Evolutionary conservation across 2,113 vertebrate species (phyloP).

Genomic region (Deroptyus accipitrinus): DNA sequence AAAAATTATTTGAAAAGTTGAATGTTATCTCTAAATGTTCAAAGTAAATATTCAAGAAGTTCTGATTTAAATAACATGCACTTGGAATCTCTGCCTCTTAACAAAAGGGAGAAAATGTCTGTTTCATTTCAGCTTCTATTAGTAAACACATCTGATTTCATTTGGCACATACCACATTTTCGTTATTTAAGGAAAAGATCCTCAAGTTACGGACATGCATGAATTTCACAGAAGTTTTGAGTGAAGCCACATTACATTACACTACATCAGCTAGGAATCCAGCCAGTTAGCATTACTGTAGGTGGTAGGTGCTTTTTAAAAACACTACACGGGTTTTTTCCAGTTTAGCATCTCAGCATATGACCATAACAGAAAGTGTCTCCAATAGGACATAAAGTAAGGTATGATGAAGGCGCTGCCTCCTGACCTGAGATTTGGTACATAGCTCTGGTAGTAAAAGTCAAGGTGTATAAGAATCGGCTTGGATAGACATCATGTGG

Average conservation of each 20-base stretch:
- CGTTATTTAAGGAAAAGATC: neutral
- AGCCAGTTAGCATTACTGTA: neutral
- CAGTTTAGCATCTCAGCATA: neutral
- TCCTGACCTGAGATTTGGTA: neutral
- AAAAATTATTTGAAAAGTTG: neutral
- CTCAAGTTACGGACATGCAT: neutral
- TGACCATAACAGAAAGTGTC: neutral
- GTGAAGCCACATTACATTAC: neutral
- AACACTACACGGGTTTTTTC: neutral
- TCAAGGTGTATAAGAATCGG: neutral
- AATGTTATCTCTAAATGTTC: neutral
- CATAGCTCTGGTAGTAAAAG: neutral
- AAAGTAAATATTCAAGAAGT: neutral
- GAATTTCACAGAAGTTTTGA: neutral
- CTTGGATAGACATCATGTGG: neutral
- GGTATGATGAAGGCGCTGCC: neutral
- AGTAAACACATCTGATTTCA: neutral
- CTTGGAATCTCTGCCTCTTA: neutral
- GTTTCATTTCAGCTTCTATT: neutral
- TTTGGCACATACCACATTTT: neutral
- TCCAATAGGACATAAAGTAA: neutral
- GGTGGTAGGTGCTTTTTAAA: neutral
- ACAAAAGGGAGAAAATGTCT: neutral
- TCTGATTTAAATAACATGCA: neutral
- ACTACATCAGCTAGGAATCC: neutral